These are phyloP conservation scores for Heterodera filipjevi DNA, from an alignment of 2,888 invertebrate species.

Conservation along the genomic window DNA sequence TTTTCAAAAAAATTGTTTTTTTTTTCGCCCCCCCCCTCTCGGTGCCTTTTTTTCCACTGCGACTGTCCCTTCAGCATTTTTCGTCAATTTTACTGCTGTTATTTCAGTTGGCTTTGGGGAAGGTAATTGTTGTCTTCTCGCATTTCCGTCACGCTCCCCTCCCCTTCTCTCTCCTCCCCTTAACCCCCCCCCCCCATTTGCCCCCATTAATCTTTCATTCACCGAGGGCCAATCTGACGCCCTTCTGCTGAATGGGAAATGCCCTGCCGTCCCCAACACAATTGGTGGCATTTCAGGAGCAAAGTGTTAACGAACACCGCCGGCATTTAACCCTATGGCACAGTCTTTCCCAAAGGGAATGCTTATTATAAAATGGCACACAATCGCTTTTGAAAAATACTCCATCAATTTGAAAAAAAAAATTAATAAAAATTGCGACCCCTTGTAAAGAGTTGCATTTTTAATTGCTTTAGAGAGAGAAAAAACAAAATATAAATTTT, in stretches of 20 bases:
- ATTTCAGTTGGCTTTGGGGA: neutral
- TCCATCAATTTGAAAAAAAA: neutral
- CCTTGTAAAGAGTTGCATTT: neutral
- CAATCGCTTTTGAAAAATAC: neutral
- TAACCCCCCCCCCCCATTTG: neutral
- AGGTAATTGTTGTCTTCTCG: conserved; percentile 18
- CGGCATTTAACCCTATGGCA: conserved; percentile 8
- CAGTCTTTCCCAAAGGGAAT: neutral
- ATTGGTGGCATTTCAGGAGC: conserved; percentile 13
- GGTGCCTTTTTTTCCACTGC: neutral
- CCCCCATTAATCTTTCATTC: conserved; percentile 29
- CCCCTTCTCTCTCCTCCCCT: neutral
- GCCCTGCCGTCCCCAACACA: neutral
- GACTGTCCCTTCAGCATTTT: neutral
- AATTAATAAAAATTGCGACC: neutral
- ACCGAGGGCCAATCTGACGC: neutral
- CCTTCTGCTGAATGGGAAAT: neutral
- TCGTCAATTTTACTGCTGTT: neutral
- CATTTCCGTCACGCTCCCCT: conserved; percentile 2
- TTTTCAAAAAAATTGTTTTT: neutral
- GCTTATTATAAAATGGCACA: neutral
- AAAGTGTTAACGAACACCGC: neutral
- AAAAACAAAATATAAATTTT: neutral
- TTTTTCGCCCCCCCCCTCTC: neutral
- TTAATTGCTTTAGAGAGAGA: too few species aligned